phyloP scores from a whole-genome alignment of 2,888 invertebrate species.

The Oxyteleia sp. region DNA sequence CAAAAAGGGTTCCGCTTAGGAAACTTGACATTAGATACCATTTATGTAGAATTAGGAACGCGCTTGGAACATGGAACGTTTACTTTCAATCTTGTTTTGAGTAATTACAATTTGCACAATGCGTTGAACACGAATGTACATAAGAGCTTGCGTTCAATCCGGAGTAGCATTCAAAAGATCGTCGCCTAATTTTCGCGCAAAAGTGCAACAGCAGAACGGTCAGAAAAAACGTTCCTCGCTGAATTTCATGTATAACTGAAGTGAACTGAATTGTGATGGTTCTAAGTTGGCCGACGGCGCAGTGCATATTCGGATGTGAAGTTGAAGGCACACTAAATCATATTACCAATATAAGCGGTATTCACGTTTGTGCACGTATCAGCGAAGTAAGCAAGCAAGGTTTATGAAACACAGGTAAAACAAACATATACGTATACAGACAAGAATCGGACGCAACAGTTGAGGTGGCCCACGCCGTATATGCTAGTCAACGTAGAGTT shows the following conservation, averaged over 20 bases:
- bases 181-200: not conserved
- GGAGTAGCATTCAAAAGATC: not conserved
- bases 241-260: conserved; percentile 67
- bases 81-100: too few species aligned
- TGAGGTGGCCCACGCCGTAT: conserved; percentile 67
- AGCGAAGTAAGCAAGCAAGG: conserved; percentile 64
- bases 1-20: too few species aligned
- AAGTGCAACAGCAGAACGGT: not conserved
- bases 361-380: conserved; percentile 72
- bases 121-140: conserved; percentile 13
- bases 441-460: conserved; percentile 49
- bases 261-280: conserved; percentile 73
- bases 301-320: conserved; percentile 71
- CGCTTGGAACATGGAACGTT: too few species aligned
- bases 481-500: conserved; percentile 70
- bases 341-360: conserved; percentile 68
- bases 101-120: too few species aligned
- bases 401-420: conserved; percentile 51
- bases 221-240: conserved; percentile 28
- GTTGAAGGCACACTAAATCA: conserved; percentile 70
- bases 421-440: conserved; percentile 60
- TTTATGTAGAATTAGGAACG: too few species aligned
- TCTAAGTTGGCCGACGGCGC: conserved; percentile 71
- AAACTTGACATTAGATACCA: too few species aligned
- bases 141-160: not conserved